Conservation (phyloP, 2,113 vertebrate genomes). For the Xerus inauris region DNA sequence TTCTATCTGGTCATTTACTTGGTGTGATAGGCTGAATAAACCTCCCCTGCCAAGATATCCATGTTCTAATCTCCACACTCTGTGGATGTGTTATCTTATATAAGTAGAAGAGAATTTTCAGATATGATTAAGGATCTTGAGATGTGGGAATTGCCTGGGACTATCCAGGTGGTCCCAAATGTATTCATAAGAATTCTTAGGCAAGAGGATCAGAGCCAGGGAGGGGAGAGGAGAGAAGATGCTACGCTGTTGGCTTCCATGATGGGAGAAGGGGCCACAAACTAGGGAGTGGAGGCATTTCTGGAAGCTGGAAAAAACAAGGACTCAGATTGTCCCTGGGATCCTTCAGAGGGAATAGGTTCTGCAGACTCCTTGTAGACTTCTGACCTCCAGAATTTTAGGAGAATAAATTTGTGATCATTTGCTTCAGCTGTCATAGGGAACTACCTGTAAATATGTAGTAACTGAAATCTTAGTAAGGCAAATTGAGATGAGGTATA, state of each 20-base stretch:
- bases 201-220: background rate
- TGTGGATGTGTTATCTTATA: background rate
- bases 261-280: background rate
- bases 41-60: fast-evolving
- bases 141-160: background rate
- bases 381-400: background rate
- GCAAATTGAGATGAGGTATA: background rate
- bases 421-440: background rate
- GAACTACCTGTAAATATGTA: background rate
- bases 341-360: background rate
- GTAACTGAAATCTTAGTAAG: background rate
- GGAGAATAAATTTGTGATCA: background rate
- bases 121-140: background rate
- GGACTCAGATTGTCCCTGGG: background rate
- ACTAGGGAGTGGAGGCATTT: background rate
- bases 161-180: fast-evolving
- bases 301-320: background rate
- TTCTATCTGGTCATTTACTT: background rate
- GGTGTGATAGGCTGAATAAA: background rate
- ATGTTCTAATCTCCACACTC: no score
- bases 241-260: fast-evolving
- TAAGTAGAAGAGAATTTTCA: background rate
- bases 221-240: background rate
- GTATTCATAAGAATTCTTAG: background rate
- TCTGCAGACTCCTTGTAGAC: background rate